phyloP scores from a whole-genome alignment of 2,888 invertebrate species.

The Phytoseiulus persimilis region DNA sequence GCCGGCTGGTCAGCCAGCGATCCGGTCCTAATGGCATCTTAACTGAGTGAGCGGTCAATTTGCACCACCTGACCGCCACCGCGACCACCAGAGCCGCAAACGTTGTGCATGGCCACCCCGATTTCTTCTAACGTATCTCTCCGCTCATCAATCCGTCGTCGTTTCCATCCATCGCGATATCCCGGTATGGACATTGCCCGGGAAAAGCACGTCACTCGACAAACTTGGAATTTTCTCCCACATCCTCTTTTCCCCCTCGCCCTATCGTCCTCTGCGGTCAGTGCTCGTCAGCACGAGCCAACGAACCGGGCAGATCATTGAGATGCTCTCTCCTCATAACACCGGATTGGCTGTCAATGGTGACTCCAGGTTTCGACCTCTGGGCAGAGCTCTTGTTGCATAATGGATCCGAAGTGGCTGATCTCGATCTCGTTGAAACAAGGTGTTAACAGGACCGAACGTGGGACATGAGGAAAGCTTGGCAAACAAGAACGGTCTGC shows the following conservation, averaged over 20 bases:
- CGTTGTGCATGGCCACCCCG: background rate
- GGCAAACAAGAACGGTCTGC: background rate
- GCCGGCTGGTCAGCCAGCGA: background rate
- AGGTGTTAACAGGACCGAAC: constrained; percentile 15
- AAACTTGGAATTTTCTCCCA: too few relatives aligned
- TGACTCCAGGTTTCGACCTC: background rate
- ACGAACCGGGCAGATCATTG: background rate
- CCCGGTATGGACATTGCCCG: background rate
- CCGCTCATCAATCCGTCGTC: background rate
- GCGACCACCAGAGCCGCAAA: background rate
- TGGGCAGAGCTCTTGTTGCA: background rate
- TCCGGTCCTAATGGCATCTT: constrained; percentile 13
- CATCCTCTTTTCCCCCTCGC: too few relatives aligned
- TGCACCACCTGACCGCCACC: constrained; percentile 11
- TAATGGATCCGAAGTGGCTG: constrained; percentile 6
- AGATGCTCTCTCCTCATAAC: background rate
- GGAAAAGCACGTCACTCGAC: too few relatives aligned
- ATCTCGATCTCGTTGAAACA: constrained; percentile 7
- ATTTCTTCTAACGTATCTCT: background rate
- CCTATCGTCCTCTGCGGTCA: too few relatives aligned
- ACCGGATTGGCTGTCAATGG: background rate
- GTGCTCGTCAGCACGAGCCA: too few relatives aligned
- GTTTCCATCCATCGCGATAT: background rate
- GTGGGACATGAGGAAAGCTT: background rate
- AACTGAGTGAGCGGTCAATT: constrained; percentile 32